Percentiles rank a stretch among this genome's conserved stretches.
Conservation (phyloP, 2,797 vertebrate species). For the Enteromius afrohamiltoni region DNA sequence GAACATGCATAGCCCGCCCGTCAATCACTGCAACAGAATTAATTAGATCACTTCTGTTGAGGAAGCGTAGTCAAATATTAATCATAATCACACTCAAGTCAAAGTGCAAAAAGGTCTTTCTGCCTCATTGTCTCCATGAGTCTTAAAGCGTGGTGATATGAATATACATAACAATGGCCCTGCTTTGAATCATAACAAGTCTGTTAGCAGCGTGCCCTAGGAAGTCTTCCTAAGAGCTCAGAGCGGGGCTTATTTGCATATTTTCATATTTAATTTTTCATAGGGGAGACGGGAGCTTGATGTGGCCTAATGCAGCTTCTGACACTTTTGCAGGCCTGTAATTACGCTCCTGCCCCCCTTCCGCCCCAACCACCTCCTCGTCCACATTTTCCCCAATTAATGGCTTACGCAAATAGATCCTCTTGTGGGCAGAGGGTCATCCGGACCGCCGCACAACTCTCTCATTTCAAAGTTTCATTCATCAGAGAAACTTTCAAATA, state of each 20-base stretch:
- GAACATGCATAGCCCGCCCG: neutral
- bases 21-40: conserved; percentile 43
- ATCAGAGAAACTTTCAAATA: conserved; percentile 24
- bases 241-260: conserved; percentile 76
- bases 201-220: conserved; percentile 71
- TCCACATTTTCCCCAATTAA: conserved; percentile 78
- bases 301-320: conserved; percentile 77
- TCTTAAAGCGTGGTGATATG: conserved; percentile 55
- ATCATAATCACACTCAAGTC: conserved; percentile 60
- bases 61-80: conserved; percentile 51
- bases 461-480: conserved; percentile 45
- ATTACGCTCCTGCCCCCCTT: conserved; percentile 72
- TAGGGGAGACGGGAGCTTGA: conserved; percentile 74
- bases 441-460: conserved; percentile 55
- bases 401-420: conserved; percentile 78
- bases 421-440: conserved; percentile 70
- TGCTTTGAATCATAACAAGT: conserved; percentile 76
- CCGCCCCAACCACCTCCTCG: conserved; percentile 70
- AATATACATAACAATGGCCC: conserved; percentile 66
- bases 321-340: conserved; percentile 74
- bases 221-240: conserved; percentile 66
- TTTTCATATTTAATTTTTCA: conserved; percentile 77
- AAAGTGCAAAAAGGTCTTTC: conserved; percentile 59
- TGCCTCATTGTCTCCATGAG: conserved; percentile 58
- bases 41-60: conserved; percentile 35